Conservation (phyloP, 2,797 vertebrate species). For the Syngnathus acus region DNA sequence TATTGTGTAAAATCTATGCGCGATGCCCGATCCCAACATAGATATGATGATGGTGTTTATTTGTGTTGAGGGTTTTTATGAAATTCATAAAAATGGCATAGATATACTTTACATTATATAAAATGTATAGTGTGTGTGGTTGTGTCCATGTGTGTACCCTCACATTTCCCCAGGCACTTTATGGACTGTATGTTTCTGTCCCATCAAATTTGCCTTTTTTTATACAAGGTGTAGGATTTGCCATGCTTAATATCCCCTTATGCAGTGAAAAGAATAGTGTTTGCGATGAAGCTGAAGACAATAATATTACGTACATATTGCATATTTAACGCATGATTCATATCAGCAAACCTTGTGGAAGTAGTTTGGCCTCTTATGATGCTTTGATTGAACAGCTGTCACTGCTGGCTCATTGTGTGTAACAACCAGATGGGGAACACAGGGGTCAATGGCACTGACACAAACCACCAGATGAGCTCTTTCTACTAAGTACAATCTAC, state of each 20-base stretch:
- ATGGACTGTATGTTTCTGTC: background rate
- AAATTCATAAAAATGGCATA: too few relatives aligned
- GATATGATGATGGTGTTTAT: too few relatives aligned
- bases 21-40: too few relatives aligned
- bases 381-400: slow-evolving; percentile 68
- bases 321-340: slow-evolving; percentile 12
- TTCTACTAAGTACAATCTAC: slow-evolving; percentile 35
- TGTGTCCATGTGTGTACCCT: too few relatives aligned
- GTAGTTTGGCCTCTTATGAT: slow-evolving; percentile 13
- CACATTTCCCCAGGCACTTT: background rate
- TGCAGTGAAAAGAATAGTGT: background rate
- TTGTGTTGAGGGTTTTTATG: too few relatives aligned
- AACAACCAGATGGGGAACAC: slow-evolving; percentile 65
- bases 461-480: slow-evolving; percentile 54
- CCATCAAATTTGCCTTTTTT: slow-evolving; percentile 15
- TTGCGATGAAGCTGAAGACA: background rate
- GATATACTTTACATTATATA: too few relatives aligned
- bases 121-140: too few relatives aligned
- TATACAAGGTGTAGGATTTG: slow-evolving; percentile 11
- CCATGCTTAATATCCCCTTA: slow-evolving; percentile 2
- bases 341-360: background rate
- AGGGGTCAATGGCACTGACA: slow-evolving; percentile 66
- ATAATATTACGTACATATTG: background rate
- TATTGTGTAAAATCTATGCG: too few relatives aligned
- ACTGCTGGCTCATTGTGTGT: slow-evolving; percentile 58